These are phyloP conservation scores for Phenacoccus solenopsis DNA, from an alignment of 1,140 invertebrate genomes.

Conservation along the genomic window DNA sequence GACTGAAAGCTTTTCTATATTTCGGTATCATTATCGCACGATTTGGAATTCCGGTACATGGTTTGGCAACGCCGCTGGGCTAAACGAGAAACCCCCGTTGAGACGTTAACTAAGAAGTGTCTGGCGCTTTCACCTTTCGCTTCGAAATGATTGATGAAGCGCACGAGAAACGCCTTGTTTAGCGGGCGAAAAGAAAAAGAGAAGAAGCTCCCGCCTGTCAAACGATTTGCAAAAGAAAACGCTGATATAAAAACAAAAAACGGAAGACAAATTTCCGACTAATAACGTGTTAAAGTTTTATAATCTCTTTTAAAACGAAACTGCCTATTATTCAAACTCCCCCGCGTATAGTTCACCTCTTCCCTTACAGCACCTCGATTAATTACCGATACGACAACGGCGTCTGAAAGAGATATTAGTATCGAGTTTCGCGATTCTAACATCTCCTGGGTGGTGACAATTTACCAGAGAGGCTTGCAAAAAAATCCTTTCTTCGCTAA, in stretches of 20 bases:
- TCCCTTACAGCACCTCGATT: no score
- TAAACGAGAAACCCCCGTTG: neutral
- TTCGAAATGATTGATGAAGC: constrained; percentile 9
- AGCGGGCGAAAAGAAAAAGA: no score
- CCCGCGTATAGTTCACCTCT: no score
- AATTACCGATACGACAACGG: no score
- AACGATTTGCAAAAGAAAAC: neutral
- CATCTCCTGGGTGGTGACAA: no score
- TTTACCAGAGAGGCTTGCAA: no score
- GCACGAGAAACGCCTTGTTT: constrained; percentile 9
- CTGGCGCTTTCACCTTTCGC: neutral
- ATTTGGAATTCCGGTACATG: neutral
- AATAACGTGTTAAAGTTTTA: neutral
- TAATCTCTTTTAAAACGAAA: neutral
- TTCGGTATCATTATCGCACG: neutral
- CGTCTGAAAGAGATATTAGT: no score
- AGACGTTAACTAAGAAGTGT: constrained; percentile 9
- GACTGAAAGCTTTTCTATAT: neutral
- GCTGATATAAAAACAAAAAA: constrained; percentile 10
- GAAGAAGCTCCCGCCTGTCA: constrained; percentile 1
- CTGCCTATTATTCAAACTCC: neutral
- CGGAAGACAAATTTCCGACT: neutral
- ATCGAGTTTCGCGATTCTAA: no score
- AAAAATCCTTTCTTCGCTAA: no score
- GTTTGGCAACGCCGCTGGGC: neutral